Conservation (phyloP, 2,888 invertebrate species). For the Pristionchus maxplancki region DNA sequence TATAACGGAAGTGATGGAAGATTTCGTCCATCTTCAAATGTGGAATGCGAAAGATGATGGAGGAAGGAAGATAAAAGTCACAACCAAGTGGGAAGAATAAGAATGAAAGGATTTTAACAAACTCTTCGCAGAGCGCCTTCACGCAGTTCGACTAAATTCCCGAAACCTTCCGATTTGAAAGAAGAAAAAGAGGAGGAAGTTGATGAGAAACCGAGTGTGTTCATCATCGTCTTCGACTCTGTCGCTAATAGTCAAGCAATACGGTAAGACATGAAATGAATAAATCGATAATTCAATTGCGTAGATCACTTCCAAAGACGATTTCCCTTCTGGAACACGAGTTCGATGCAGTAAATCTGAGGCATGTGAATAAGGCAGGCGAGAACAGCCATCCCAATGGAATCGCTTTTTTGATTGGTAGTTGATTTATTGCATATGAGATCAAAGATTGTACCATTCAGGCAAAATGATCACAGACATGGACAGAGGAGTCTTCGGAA, state of each 20-base stretch:
- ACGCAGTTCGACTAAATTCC: background rate
- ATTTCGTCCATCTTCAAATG: conserved; percentile 43
- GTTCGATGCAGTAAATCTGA: conserved; percentile 43
- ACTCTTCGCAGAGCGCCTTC: background rate
- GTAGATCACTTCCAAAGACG: conserved; percentile 49
- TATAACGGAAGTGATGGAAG: background rate
- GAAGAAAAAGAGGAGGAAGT: background rate
- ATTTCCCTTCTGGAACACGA: conserved; percentile 43
- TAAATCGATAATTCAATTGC: background rate
- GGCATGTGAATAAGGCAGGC: conserved; percentile 27
- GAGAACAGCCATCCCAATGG: conserved; percentile 51
- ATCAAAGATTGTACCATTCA: background rate
- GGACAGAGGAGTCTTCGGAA: conserved; percentile 23
- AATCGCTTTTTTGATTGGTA: conserved; percentile 44
- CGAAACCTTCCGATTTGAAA: background rate
- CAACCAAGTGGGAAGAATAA: background rate
- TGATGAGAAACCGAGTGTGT: conserved; percentile 35
- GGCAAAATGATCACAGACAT: background rate
- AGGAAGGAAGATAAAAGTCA: background rate
- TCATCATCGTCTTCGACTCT: conserved; percentile 47
- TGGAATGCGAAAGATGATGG: conserved; percentile 31
- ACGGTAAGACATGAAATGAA: background rate
- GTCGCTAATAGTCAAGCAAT: conserved; percentile 47
- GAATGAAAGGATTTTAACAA: background rate
- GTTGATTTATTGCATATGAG: background rate